phyloP scores from a whole-genome alignment of 2,113 vertebrate genomes.

The Entosphenus tridentatus region DNA sequence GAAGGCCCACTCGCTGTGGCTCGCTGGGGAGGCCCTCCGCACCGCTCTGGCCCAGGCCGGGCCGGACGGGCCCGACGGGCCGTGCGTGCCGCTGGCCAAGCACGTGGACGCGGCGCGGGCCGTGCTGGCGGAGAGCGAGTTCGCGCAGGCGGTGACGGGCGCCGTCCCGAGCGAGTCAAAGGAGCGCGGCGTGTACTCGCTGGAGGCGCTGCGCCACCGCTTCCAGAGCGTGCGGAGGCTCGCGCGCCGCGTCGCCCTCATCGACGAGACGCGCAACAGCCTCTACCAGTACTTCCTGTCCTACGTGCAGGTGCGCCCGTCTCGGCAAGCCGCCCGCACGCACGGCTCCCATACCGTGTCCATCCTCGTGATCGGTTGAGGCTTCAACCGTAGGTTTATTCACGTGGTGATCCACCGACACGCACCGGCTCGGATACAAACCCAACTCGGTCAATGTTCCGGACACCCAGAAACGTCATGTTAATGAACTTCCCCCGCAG shows the following conservation, averaged over 20 bases:
- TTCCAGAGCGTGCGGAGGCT: slow-evolving; percentile 48
- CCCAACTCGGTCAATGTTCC: no score
- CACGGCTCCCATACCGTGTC: no score
- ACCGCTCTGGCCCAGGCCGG: slow-evolving; percentile 18
- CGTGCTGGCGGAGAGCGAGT: slow-evolving; percentile 38
- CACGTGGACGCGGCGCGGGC: slow-evolving; percentile 36
- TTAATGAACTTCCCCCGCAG: no score
- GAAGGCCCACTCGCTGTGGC: slow-evolving; percentile 80
- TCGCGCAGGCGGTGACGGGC: slow-evolving; percentile 37
- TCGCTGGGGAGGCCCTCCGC: slow-evolving; percentile 47
- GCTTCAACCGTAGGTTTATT: no score
- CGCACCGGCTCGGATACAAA: no score
- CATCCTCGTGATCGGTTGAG: no score
- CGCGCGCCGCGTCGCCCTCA: slow-evolving; percentile 54
- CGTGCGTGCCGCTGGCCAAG: slow-evolving; percentile 35
- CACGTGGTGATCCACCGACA: no score
- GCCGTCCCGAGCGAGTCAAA: slow-evolving; percentile 54
- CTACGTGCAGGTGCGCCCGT: slow-evolving; percentile 35
- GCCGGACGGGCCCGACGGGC: slow-evolving; percentile 15
- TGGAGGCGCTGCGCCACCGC: slow-evolving; percentile 53
- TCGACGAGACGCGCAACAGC: slow-evolving; percentile 71
- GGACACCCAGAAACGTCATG: no score
- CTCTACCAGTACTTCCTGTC: slow-evolving; percentile 87
- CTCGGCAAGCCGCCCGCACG: no score
- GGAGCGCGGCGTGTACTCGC: slow-evolving; percentile 55